Conservation (phyloP, 2,888 invertebrate species). For the Dione juno region DNA sequence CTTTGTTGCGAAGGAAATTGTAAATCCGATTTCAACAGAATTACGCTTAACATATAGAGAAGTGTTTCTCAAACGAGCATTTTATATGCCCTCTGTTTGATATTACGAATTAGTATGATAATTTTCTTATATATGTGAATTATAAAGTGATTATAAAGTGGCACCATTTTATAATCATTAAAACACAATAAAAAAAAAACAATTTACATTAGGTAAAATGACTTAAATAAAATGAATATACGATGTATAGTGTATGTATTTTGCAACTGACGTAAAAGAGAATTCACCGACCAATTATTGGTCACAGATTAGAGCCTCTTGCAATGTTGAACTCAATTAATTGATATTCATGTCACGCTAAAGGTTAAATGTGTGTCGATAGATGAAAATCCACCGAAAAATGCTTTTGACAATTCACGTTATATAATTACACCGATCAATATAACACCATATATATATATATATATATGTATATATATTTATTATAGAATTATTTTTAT, state of each 20-base stretch:
- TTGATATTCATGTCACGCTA: conserved; percentile 8
- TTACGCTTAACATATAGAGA: background rate
- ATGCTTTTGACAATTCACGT: background rate
- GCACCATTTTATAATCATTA: too few relatives aligned
- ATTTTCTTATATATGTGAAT: too few relatives aligned
- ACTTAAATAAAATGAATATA: background rate
- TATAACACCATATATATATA: too few relatives aligned
- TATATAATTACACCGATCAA: too few relatives aligned
- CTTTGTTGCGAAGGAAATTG: conserved; percentile 23
- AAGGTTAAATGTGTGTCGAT: conserved; percentile 11
- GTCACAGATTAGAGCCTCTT: conserved; percentile 1
- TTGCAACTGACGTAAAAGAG: conserved; percentile 8
- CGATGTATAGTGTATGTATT: background rate
- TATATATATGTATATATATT: too few relatives aligned
- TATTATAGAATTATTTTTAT: too few relatives aligned
- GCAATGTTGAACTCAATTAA: background rate
- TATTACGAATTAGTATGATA: too few relatives aligned
- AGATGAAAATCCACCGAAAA: background rate
- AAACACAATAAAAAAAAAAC: too few relatives aligned
- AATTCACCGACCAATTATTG: conserved; percentile 3
- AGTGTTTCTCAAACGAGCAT: background rate
- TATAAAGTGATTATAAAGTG: too few relatives aligned
- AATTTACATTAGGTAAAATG: too few relatives aligned
- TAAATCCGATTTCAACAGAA: conserved; percentile 25
- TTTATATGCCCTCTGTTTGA: too few relatives aligned